Evolutionary conservation across 2,113 vertebrate species (phyloP).

Genomic region (Neomonachus schauinslandi): DNA sequence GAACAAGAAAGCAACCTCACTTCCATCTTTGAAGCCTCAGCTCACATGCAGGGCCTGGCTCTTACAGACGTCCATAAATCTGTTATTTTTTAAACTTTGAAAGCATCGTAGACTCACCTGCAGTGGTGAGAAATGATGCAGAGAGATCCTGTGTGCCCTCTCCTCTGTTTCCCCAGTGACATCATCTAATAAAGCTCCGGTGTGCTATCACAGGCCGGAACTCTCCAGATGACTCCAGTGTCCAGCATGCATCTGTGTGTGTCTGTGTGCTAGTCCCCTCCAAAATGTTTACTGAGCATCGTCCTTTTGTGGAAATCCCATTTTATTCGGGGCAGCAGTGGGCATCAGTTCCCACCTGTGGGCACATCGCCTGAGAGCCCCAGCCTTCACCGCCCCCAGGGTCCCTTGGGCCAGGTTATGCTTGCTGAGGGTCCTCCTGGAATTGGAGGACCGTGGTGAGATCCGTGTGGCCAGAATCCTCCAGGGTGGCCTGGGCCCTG

Average conservation of each 20-base stretch:
- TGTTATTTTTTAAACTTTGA: neutral
- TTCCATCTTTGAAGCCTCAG: neutral
- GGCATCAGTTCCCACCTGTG: too few species aligned
- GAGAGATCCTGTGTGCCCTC: neutral
- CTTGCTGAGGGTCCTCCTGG: neutral
- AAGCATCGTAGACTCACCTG: neutral
- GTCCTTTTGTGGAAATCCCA: neutral
- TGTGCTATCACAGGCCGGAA: neutral
- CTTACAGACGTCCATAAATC: neutral
- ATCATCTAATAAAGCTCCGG: accelerated
- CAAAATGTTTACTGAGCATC: neutral
- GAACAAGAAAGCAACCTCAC: neutral
- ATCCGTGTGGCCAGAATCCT: neutral
- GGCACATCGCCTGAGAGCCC: neutral
- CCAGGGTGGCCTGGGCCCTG: neutral
- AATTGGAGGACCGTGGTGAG: neutral
- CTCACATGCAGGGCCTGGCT: neutral
- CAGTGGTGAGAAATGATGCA: neutral
- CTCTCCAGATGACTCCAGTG: neutral
- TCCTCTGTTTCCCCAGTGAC: neutral
- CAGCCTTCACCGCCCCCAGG: accelerated
- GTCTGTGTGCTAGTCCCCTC: neutral
- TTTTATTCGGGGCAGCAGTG: neutral
- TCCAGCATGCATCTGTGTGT: accelerated
- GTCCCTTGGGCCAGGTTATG: neutral